phyloP scores from a whole-genome alignment of 2,888 invertebrate species.

The Colletes collaris region DNA sequence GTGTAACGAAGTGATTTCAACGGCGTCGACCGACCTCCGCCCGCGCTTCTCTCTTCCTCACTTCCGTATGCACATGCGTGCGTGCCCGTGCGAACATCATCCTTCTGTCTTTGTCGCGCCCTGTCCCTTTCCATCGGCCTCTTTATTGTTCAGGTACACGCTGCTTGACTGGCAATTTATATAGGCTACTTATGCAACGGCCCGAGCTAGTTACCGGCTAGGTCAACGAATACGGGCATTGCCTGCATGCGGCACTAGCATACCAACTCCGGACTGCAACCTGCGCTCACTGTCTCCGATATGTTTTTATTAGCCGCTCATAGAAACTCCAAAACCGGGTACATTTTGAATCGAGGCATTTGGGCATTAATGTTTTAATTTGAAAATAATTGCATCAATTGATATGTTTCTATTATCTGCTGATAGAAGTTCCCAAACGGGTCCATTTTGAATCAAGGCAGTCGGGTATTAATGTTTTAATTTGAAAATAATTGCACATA shows the following conservation, averaged over 20 bases:
- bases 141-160: constrained; percentile 49
- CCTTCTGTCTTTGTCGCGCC: constrained; percentile 17
- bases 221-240: constrained; percentile 65
- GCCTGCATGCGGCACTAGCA: constrained; percentile 63
- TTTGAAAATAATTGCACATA: too few species aligned
- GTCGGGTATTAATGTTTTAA: too few species aligned
- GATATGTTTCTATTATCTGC: too few species aligned
- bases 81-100: constrained; percentile 14
- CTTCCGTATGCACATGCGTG: constrained; percentile 17
- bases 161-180: constrained; percentile 66
- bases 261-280: constrained; percentile 60
- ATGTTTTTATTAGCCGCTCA: not conserved
- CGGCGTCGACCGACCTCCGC: constrained; percentile 26
- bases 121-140: constrained; percentile 27
- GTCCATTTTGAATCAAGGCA: too few species aligned
- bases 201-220: constrained; percentile 54
- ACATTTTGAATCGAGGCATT: too few species aligned
- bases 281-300: constrained; percentile 44
- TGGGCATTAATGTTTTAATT: too few species aligned
- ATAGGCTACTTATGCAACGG: constrained; percentile 71
- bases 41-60: constrained; percentile 30
- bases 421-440: too few species aligned
- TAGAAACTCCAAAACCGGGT: too few species aligned
- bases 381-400: too few species aligned
- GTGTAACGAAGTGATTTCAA: constrained; percentile 65